Evolutionary conservation across 2,888 invertebrate species (phyloP).

Genomic region (Papilio demoleus): DNA sequence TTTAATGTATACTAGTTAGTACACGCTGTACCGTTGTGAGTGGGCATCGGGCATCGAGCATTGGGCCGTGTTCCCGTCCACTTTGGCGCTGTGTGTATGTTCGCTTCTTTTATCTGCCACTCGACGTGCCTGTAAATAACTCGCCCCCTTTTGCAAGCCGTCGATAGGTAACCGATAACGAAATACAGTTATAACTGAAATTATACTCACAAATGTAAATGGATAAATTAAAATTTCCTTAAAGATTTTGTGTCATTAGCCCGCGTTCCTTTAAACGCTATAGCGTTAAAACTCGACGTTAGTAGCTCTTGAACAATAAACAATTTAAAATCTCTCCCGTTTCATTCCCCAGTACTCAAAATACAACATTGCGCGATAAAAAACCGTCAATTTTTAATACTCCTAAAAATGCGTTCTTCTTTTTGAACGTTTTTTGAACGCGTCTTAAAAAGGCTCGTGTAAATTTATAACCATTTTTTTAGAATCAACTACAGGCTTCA

Average conservation of each 20-base stretch:
- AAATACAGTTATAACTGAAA: constrained; percentile 17
- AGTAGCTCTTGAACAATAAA: too few species aligned
- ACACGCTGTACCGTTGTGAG: constrained; percentile 32
- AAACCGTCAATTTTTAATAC: too few species aligned
- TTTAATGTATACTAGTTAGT: constrained; percentile 23
- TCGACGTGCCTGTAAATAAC: constrained; percentile 35
- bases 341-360: too few species aligned
- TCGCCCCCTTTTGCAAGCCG: constrained; percentile 13
- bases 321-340: too few species aligned
- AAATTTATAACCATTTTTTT: too few species aligned
- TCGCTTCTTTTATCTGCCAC: constrained; percentile 37
- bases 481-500: too few species aligned
- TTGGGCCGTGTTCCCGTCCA: constrained; percentile 16
- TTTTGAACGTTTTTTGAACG: too few species aligned
- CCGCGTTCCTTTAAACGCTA: too few species aligned
- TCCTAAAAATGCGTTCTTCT: too few species aligned
- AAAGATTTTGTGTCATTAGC: neutral
- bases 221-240: neutral
- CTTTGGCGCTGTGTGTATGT: constrained; percentile 26
- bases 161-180: constrained; percentile 27
- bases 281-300: too few species aligned
- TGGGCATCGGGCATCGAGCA: constrained; percentile 18
- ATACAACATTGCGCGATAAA: too few species aligned
- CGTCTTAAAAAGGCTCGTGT: too few species aligned
- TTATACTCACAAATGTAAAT: constrained; percentile 10